phyloP scores from a whole-genome alignment of 2,888 invertebrate species.

The Germaria angustata region DNA sequence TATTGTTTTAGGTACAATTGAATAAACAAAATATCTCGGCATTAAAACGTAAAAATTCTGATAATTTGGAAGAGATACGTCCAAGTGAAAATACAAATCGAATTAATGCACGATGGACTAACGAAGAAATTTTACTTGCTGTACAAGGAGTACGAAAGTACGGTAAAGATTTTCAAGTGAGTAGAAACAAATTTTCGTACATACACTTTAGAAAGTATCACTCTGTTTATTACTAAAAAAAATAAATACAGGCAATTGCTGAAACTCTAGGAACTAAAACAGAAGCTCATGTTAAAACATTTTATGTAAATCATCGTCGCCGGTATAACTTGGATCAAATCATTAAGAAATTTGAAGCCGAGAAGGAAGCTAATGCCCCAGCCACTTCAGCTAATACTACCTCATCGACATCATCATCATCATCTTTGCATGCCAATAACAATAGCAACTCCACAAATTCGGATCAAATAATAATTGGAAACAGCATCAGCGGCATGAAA shows the following conservation, averaged over 20 bases:
- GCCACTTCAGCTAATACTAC: conserved; percentile 58
- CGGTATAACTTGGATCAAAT: conserved; percentile 93
- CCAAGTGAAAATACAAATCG: conserved; percentile 85
- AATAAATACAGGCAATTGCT: conserved; percentile 88
- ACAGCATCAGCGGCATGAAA: conserved; percentile 45
- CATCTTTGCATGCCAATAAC: conserved; percentile 35
- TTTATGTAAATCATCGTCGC: conserved; percentile 94
- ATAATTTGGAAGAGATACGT: conserved; percentile 82
- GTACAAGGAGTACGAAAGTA: conserved; percentile 92
- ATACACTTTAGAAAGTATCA: neutral
- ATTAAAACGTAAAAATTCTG: conserved; percentile 86
- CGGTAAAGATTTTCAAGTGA: conserved; percentile 91
- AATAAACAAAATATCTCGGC: conserved; percentile 95
- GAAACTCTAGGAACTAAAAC: conserved; percentile 97
- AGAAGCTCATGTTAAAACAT: conserved; percentile 93
- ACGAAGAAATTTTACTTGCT: conserved; percentile 93
- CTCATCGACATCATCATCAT: conserved; percentile 32
- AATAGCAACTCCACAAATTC: conserved; percentile 28
- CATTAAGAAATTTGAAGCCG: conserved; percentile 91
- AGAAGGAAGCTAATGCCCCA: conserved; percentile 75
- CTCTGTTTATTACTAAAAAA: neutral
- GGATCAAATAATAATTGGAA: conserved; percentile 42
- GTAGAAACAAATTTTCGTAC: conserved; percentile 71
- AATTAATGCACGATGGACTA: conserved; percentile 94
- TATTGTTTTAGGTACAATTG: conserved; percentile 89